Base-by-base conservation (phyloP, 1,140 invertebrate genomes). In the Lasioglossum baleicum region DNA sequence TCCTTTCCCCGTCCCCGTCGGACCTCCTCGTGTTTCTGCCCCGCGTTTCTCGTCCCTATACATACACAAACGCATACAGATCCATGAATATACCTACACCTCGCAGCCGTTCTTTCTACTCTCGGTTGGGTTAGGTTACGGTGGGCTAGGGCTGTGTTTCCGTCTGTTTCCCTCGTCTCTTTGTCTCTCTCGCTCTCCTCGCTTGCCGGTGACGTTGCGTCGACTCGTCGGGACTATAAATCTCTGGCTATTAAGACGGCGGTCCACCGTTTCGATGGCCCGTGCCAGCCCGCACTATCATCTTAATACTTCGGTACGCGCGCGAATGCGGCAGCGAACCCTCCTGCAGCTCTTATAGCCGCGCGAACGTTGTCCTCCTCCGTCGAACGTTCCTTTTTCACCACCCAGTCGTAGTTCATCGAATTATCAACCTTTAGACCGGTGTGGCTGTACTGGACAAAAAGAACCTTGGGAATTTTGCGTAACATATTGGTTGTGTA, bases 181-280 rank as follows among this genome's bases (percentile, higher is more conserved):
- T 5, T 17, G 10, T 65, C 66, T 60, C 63, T 81, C 61, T 15
- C 15, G 65, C 66, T 42, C 58, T 81, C 48, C 17, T 53, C 63
- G 61, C 66, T 42, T 44, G 64, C 44, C 69, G 64, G 73, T 84
- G 83, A 87, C 75, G 87, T 85, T 89, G 83, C 90, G 91, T 91
- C 90, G 90, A 91, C 89, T 91, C 87, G 90, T 90, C 88, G 90
- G 85, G 85, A 87, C 87, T 88, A 90, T 87, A 88, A 87, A 89
- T 89, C 91, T 92, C 91, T 89, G 90, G 87, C 90, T 91, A 93
- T 93, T 90, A 92, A 92, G 82, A 91, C 90, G 87, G 83, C 86
- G 86, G 88, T 90, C 89, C 89, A 83, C 87, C 88, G 91, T 91
- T 92, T 92, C 92, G 92, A 92, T 92, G 92, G 91, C 91, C 82